phyloP scores from a whole-genome alignment of 2,797 vertebrate species.

The Buphagus erythrorhynchus region DNA sequence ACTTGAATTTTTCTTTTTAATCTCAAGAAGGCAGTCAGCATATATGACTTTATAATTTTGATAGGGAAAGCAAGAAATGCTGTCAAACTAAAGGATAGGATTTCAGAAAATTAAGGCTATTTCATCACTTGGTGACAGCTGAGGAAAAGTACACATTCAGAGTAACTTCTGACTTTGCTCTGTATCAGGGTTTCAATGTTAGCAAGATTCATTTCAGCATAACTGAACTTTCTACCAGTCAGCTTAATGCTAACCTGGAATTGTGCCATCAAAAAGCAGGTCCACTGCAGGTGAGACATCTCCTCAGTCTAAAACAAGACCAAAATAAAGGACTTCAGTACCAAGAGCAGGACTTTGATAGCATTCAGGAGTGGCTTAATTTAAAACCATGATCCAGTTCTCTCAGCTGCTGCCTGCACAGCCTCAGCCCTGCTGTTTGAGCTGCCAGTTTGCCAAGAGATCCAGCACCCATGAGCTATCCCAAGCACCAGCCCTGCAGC shows the following conservation, averaged over 20 bases:
- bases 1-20: not conserved
- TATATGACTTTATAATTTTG: not conserved
- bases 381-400: not conserved
- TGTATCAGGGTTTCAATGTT: not conserved
- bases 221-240: not conserved
- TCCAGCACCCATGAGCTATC: rapidly evolving
- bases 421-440: not conserved
- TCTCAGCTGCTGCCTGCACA: not conserved
- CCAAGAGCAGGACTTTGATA: not conserved
- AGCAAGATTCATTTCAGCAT: not conserved
- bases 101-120: not conserved
- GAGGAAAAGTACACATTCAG: not conserved
- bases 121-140: not conserved
- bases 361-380: not conserved
- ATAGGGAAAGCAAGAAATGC: not conserved
- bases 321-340: not conserved
- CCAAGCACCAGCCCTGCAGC: not conserved
- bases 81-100: not conserved
- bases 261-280: not conserved
- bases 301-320: not conserved
- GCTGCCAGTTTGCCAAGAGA: not conserved
- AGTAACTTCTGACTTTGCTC: not conserved
- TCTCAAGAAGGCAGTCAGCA: not conserved
- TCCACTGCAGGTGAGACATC: not conserved
- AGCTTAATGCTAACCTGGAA: not conserved